Percentiles rank a stretch among this genome's conserved stretches.
Conservation (phyloP, 2,888 invertebrate genomes). For the Himalopsyche anomala region DNA sequence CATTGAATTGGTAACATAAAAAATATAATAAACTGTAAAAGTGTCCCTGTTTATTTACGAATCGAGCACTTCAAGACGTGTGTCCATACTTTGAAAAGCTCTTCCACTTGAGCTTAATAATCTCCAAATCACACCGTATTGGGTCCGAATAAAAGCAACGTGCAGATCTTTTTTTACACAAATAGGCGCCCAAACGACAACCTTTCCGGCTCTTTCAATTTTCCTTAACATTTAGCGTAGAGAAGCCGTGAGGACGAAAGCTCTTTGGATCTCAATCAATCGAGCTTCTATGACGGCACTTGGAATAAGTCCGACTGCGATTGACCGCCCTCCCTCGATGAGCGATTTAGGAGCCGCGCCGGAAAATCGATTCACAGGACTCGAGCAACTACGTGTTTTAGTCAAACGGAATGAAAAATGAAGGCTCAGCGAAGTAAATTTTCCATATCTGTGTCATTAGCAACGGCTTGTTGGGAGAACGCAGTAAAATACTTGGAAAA, state of each 20-base stretch:
- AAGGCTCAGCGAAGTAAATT: constrained; percentile 25
- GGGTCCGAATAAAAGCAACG: constrained; percentile 21
- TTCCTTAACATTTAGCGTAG: constrained; percentile 31
- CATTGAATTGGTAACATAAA: background rate
- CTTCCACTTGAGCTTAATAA: background rate
- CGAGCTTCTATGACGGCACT: constrained; percentile 12
- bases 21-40: background rate
- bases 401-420: constrained; percentile 53
- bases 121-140: constrained; percentile 30
- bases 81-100: background rate
- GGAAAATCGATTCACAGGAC: background rate
- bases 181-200: constrained; percentile 14
- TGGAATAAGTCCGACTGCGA: constrained; percentile 1
- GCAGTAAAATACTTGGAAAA: background rate
- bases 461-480: background rate
- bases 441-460: constrained; percentile 36
- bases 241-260: background rate
- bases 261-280: constrained; percentile 2
- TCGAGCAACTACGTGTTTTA: constrained; percentile 17
- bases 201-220: constrained; percentile 30
- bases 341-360: background rate
- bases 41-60: constrained; percentile 4
- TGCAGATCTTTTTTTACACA: constrained; percentile 28
- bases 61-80: background rate
- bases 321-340: constrained; percentile 22